phyloP scores from a whole-genome alignment of 1,140 invertebrate species.

The Lepidurus arcticus region DNA sequence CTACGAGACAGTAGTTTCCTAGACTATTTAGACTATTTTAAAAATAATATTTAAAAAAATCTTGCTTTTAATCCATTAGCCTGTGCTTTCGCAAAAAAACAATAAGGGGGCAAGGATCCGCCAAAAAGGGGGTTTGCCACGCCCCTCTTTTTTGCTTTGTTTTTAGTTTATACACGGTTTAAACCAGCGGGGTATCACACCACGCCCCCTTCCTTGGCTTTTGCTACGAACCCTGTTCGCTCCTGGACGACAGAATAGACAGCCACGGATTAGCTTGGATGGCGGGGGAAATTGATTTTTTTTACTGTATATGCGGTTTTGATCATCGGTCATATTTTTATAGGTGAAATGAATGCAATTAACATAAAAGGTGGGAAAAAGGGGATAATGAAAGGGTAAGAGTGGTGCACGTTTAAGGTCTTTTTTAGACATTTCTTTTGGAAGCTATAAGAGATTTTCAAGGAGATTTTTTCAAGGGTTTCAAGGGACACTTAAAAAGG shows the following conservation, averaged over 20 bases:
- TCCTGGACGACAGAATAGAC: slow-evolving; percentile 17
- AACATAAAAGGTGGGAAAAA: not conserved
- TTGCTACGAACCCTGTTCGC: slow-evolving; percentile 17
- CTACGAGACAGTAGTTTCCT: not conserved
- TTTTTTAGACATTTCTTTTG: not conserved
- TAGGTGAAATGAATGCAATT: not conserved
- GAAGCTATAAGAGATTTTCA: not conserved
- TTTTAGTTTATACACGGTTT: not conserved
- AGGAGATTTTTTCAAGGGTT: not conserved
- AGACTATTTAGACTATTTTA: too few relatives aligned
- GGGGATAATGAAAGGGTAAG: not conserved
- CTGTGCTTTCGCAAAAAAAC: not conserved
- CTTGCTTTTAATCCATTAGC: not conserved
- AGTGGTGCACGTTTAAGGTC: not conserved
- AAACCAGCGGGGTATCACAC: not conserved
- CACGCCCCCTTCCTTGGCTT: not conserved
- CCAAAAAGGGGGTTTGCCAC: not conserved
- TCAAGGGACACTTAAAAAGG: not conserved
- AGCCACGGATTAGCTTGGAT: slow-evolving; percentile 21
- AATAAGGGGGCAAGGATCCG: not conserved
- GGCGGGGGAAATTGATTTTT: slow-evolving; percentile 4
- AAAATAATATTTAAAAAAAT: not conserved
- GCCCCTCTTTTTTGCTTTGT: not conserved
- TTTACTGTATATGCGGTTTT: slow-evolving; percentile 13
- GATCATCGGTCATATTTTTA: slow-evolving; percentile 8